Evolutionary conservation across 2,113 vertebrate species (phyloP).

Genomic region (Hydrolagus affinis): DNA sequence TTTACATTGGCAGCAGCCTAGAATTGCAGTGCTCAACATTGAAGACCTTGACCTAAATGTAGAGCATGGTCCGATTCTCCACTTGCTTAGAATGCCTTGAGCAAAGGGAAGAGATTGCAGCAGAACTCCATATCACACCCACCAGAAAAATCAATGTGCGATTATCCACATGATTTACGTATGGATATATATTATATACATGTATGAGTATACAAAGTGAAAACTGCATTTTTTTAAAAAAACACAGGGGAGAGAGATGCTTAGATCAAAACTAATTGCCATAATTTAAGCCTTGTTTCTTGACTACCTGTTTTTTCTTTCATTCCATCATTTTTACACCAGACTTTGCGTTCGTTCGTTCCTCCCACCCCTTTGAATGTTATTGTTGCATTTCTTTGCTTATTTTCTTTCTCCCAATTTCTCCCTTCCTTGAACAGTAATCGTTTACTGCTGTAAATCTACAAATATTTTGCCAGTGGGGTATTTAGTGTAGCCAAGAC

Average conservation of each 20-base stretch:
- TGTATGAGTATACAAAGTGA: not conserved
- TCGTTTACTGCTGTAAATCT: not conserved
- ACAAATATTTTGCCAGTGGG: not conserved
- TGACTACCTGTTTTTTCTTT: not conserved
- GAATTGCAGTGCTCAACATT: not conserved
- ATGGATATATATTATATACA: no score
- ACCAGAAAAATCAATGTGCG: not conserved
- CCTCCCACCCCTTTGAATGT: not conserved
- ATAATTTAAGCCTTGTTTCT: not conserved
- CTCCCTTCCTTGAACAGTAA: no score
- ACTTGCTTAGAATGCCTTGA: not conserved
- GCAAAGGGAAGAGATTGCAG: not conserved
- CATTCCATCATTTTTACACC: no score
- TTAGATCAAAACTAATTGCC: not conserved
- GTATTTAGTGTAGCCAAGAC: not conserved
- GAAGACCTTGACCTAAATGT: constrained; percentile 25
- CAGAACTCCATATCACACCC: not conserved
- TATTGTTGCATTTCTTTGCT: not conserved
- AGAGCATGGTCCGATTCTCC: not conserved
- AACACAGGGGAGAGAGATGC: not conserved
- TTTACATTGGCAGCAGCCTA: not conserved
- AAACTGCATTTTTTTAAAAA: not conserved
- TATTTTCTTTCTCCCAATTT: not conserved
- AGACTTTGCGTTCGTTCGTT: not conserved
- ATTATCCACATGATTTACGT: not conserved